phyloP scores from a whole-genome alignment of 2,888 invertebrate species.

The Lasioglossum marginatum region DNA sequence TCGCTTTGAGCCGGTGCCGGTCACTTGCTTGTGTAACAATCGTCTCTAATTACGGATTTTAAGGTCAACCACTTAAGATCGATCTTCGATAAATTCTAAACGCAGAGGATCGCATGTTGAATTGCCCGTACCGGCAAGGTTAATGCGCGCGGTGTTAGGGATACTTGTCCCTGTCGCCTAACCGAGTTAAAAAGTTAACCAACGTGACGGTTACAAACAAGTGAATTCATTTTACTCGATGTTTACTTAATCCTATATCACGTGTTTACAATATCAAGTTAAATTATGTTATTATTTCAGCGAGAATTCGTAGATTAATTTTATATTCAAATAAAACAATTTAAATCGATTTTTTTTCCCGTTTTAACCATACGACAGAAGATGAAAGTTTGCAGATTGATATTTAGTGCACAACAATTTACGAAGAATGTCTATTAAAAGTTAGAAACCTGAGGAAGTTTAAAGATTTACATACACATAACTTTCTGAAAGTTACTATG shows the following conservation, averaged over 20 bases:
- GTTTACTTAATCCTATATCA: not conserved
- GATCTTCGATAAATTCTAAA: conserved; percentile 38
- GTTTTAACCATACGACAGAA: not conserved
- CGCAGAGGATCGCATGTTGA: not conserved
- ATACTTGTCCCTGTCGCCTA: not conserved
- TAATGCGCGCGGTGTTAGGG: not conserved
- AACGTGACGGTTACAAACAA: not conserved
- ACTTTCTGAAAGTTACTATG: not conserved
- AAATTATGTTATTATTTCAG: not conserved
- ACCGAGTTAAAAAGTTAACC: conserved; percentile 3
- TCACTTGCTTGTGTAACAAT: conserved; percentile 27
- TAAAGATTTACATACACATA: not conserved
- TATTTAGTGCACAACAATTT: not conserved
- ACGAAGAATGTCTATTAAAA: not conserved
- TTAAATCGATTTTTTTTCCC: not conserved
- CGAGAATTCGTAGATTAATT: not conserved
- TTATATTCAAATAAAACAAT: not conserved
- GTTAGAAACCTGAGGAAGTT: not conserved
- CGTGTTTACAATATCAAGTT: not conserved
- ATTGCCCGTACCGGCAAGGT: conserved; percentile 8
- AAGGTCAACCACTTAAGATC: conserved; percentile 36
- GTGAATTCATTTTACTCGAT: not conserved
- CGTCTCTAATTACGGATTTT: conserved; percentile 38
- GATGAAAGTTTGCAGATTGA: not conserved
- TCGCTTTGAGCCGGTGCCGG: not conserved